Percentiles rank a stretch among this genome's conserved stretches.
phyloP scores from a whole-genome alignment of 2,888 invertebrate genomes.

The Aelia acuminata region DNA sequence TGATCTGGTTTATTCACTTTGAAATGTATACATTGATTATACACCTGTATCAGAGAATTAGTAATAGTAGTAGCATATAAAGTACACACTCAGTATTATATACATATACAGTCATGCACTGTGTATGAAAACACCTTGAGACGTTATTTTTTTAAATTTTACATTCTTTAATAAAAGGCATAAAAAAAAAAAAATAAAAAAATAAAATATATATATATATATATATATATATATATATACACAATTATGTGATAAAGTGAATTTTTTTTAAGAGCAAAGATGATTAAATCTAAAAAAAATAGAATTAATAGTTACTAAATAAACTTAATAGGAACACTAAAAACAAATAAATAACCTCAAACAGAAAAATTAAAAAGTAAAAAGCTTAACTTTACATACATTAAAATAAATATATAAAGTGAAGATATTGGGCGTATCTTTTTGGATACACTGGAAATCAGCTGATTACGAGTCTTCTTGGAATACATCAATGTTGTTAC shows the following conservation, averaged over 20 bases:
- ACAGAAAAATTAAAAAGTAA: not conserved
- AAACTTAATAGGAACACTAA: not conserved
- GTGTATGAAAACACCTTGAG: not conserved
- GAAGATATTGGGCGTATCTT: not conserved
- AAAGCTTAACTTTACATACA: not conserved
- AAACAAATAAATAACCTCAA: not conserved
- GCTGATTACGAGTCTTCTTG: slow-evolving; percentile 1
- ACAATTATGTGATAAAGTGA: not conserved
- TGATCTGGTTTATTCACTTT: not conserved
- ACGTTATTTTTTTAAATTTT: not conserved
- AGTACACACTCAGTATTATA: not conserved
- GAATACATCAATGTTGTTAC: slow-evolving; percentile 8
- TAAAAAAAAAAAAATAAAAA: too few species aligned
- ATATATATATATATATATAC: not conserved
- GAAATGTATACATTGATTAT: not conserved
- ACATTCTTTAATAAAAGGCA: not conserved
- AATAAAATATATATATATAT: not conserved
- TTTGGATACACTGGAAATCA: not conserved
- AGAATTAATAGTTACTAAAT: too few species aligned
- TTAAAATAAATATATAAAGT: not conserved
- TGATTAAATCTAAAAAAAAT: not conserved
- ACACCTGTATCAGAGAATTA: too few species aligned
- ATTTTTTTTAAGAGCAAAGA: not conserved
- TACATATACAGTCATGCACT: not conserved
- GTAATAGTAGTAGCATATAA: too few species aligned